Evolutionary conservation across 2,888 invertebrate genomes (phyloP).

Genomic region (Deilephila elpenor): DNA sequence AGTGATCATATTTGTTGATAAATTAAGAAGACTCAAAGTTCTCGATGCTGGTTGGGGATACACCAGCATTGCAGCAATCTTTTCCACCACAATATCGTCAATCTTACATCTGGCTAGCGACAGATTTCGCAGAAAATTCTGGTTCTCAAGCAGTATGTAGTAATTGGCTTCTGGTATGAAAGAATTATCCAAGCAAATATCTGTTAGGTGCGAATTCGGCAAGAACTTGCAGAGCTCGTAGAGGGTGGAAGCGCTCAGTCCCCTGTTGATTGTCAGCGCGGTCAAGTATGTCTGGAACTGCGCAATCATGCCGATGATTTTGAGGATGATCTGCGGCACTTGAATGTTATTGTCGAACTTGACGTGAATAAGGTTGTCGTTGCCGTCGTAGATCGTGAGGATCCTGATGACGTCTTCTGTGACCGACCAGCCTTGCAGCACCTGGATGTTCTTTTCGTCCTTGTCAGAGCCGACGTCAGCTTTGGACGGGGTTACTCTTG

Average conservation of each 20-base stretch:
- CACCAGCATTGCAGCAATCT: constrained; percentile 49
- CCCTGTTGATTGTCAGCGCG: constrained; percentile 53
- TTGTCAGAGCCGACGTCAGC: constrained; percentile 33
- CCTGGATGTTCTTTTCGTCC: background rate
- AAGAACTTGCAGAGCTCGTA: constrained; percentile 60
- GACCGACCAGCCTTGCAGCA: background rate
- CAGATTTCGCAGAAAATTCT: constrained; percentile 48
- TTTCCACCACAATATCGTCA: constrained; percentile 52
- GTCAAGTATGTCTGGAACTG: constrained; percentile 51
- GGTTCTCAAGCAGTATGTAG: constrained; percentile 50
- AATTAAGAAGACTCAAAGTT: constrained; percentile 55
- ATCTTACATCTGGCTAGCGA: constrained; percentile 64
- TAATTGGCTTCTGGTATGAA: constrained; percentile 55
- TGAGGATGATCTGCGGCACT: constrained; percentile 55
- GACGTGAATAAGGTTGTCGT: constrained; percentile 52
- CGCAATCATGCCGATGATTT: constrained; percentile 55
- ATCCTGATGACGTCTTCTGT: constrained; percentile 42
- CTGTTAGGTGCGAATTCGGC: constrained; percentile 55
- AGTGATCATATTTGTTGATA: constrained; percentile 65
- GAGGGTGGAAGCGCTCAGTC: constrained; percentile 47
- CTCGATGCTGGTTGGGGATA: constrained; percentile 54
- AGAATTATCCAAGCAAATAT: constrained; percentile 59
- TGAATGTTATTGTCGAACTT: constrained; percentile 52
- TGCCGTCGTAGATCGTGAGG: constrained; percentile 48
- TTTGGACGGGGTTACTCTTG: constrained; percentile 37